Conservation (phyloP, 2,113 vertebrate species). For the Eulacestoma nigropectus region DNA sequence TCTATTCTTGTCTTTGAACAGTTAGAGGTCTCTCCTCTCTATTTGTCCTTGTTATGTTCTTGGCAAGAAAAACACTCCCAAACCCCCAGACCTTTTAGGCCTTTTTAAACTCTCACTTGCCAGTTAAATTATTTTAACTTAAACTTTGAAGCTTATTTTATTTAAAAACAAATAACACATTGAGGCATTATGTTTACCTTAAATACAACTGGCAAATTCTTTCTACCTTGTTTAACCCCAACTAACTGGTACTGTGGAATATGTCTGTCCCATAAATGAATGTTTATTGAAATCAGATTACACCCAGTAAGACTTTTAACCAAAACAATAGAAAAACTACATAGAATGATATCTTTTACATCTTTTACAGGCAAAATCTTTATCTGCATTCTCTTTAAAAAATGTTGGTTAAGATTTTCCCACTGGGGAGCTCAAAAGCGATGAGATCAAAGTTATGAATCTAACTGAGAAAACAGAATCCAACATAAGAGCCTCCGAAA, state of each 20-base stretch:
- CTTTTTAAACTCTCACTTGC: neutral
- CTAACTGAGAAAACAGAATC: neutral
- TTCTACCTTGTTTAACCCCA: neutral
- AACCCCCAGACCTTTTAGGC: neutral
- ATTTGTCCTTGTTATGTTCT: neutral
- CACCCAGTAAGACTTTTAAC: neutral
- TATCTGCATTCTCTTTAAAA: neutral
- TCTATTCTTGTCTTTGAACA: neutral
- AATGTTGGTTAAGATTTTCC: neutral
- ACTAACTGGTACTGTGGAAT: neutral
- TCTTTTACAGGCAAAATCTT: neutral
- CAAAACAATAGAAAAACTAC: neutral
- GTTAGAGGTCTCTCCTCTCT: neutral
- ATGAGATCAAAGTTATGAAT: neutral
- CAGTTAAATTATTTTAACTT: neutral
- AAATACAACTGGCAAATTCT: neutral
- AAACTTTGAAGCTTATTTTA: neutral
- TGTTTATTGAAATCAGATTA: neutral
- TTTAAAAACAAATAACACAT: neutral
- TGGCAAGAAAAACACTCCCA: neutral
- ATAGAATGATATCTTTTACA: neutral
- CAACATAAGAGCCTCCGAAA: neutral
- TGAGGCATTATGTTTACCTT: neutral
- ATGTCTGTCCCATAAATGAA: neutral
- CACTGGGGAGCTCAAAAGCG: neutral